phyloP scores from a whole-genome alignment of 2,113 vertebrate species.

The Sciurus niger region DNA sequence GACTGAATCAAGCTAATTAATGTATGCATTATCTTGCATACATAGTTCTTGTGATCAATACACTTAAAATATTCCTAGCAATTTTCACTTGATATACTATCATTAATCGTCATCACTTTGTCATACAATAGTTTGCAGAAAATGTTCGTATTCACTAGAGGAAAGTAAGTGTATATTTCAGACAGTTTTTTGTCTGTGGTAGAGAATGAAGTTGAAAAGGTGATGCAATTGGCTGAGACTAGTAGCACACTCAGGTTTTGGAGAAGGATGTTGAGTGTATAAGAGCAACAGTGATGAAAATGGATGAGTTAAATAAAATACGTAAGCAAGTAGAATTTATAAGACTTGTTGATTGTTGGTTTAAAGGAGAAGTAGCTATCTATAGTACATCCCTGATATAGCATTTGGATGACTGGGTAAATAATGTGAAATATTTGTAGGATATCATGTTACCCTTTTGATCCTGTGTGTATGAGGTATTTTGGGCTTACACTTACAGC shows the following conservation, averaged over 20 bases:
- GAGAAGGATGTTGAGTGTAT: not conserved
- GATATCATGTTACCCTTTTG: not conserved
- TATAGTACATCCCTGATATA: not conserved
- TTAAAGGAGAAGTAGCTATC: not conserved
- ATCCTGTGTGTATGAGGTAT: not conserved
- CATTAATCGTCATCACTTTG: not conserved
- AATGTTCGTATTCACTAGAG: not conserved
- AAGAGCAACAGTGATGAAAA: not conserved
- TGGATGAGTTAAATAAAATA: not conserved
- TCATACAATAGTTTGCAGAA: not conserved
- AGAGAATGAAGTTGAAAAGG: not conserved
- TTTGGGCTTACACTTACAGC: not conserved
- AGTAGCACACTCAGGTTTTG: not conserved
- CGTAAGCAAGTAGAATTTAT: not conserved
- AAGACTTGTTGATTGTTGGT: not conserved
- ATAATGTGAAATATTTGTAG: not conserved
- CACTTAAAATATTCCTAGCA: not conserved
- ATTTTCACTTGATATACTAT: not conserved
- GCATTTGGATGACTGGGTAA: not conserved
- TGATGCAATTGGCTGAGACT: rapidly evolving
- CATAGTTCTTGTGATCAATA: not conserved
- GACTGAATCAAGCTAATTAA: not conserved
- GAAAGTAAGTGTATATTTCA: not conserved
- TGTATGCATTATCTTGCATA: not conserved
- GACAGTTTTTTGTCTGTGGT: not conserved